Evolutionary conservation across 2,113 vertebrate species (phyloP), one percentile per base, ranked within the genome.

Genomic region (Australoheros scitulus): DNA sequence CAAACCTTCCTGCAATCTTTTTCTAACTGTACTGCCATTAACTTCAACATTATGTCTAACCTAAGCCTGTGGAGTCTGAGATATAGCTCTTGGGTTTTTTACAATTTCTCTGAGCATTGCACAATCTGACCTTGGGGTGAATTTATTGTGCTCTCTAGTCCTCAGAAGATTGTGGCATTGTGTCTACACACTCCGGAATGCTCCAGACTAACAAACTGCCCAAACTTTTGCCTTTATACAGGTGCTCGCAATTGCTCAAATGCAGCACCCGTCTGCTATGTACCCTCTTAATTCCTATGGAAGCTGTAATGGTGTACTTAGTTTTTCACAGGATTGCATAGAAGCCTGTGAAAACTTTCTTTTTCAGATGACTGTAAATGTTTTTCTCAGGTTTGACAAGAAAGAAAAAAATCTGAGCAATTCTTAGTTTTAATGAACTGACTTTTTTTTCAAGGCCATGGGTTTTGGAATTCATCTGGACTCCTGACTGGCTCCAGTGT

Each of bases 391-490:
- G 32, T 36, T 36, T 41, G 22, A 56, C 10, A 24, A 15, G 11
- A 41, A 18, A 7, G 32, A 60, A 41, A 10, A 38, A 8, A 26
- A 32, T 10, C n/a, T 13, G 6, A 41, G 8, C 68, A 72, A 29
- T 50, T 50, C 17, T 26, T 20, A 29, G 43, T 70, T 52, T 63
- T 63, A 20, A 11, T 36, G 50, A 76, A 76, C 34, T 2, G 41
- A 50, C 26, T 34, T 60, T 61, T 24, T 43, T 57, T 24, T 8
- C 4, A 47, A 79, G 20, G 24, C 38, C 34, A 58, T 9, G 3
- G 3, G 43, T 47, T 79, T 61, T 26, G 11, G 55, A 86, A 82
- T 81, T 91, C 38, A 85, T 87, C 64, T 83, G 72, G 65, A 79
- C 13, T 65, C 60, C 26, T 14, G 2, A 80, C 32, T 38, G 24